Conservation (phyloP, 2,888 invertebrate genomes). For the Lordiphosa fenestrarum region DNA sequence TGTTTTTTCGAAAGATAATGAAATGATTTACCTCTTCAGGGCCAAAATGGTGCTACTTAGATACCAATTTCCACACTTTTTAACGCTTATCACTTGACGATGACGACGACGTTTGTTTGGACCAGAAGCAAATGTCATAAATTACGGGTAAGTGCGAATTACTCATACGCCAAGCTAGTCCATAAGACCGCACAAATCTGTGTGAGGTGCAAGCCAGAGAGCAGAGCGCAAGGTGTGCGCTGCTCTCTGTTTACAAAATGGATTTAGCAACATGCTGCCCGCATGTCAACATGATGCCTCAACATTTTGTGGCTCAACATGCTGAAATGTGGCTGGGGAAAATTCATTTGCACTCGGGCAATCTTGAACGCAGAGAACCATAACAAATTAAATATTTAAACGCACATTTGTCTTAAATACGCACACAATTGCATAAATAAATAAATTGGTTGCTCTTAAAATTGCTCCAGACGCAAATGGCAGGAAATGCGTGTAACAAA, state of each 20-base stretch:
- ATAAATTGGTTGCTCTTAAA: slow-evolving; percentile 27
- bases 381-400: slow-evolving; percentile 34
- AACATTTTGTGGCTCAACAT: slow-evolving; percentile 34
- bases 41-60: too few species aligned
- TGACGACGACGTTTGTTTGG: background rate
- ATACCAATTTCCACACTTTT: slow-evolving; percentile 7
- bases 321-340: slow-evolving; percentile 9
- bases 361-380: slow-evolving; percentile 28
- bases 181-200: slow-evolving; percentile 20
- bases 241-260: slow-evolving; percentile 29
- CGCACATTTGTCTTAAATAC: slow-evolving; percentile 34
- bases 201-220: slow-evolving; percentile 6
- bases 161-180: slow-evolving; percentile 12
- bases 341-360: background rate
- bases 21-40: too few species aligned
- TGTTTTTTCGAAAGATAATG: too few species aligned
- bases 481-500: slow-evolving; percentile 31
- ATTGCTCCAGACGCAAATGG: slow-evolving; percentile 9
- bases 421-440: slow-evolving; percentile 34
- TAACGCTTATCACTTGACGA: slow-evolving; percentile 20
- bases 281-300: background rate
- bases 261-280: slow-evolving; percentile 22
- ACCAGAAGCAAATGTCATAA: slow-evolving; percentile 25
- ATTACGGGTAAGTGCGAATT: slow-evolving; percentile 14
- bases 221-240: background rate